These are phyloP conservation scores for Monochamus saltuarius DNA, from an alignment of 1,140 invertebrate genomes.

Conservation along the genomic window DNA sequence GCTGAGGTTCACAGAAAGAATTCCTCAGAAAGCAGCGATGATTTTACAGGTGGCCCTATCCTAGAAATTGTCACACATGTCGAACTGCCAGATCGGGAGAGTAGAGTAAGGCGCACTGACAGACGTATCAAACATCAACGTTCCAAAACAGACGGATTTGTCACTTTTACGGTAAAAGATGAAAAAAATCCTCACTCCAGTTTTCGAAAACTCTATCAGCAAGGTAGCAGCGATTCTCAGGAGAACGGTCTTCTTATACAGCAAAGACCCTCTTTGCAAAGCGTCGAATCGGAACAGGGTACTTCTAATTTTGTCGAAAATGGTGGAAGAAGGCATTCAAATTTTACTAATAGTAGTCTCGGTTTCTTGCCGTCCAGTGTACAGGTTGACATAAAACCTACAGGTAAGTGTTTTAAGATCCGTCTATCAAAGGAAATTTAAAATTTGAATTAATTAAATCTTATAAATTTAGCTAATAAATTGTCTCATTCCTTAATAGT, in stretches of 20 bases:
- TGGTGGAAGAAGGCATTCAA: conserved; percentile 60
- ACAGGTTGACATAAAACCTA: conserved; percentile 48
- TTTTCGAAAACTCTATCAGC: conserved; percentile 28
- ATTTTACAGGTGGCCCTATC: conserved; percentile 1
- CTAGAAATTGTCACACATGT: neutral
- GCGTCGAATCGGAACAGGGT: conserved; percentile 52
- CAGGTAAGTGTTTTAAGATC: conserved; percentile 40
- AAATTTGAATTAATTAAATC: too few relatives aligned
- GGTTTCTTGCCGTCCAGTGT: conserved; percentile 49
- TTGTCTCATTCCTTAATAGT: too few relatives aligned
- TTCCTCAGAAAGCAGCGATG: conserved; percentile 80
- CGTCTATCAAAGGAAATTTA: too few relatives aligned
- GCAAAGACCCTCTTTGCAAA: conserved; percentile 51
- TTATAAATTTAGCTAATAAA: too few relatives aligned
- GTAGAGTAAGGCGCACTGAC: conserved; percentile 6
- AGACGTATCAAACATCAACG: conserved; percentile 26
- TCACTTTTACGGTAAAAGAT: conserved; percentile 24
- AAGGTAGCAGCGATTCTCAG: conserved; percentile 51
- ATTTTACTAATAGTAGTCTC: conserved; percentile 61
- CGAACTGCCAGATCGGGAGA: neutral
- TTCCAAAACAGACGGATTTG: conserved; percentile 32
- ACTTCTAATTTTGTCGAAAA: conserved; percentile 43
- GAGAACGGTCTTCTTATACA: conserved; percentile 53
- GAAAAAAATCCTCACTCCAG: conserved; percentile 30
- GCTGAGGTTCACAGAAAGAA: conserved; percentile 91